Base-by-base conservation (phyloP, 2,797 vertebrate species). In the Pelodytes ibericus region DNA sequence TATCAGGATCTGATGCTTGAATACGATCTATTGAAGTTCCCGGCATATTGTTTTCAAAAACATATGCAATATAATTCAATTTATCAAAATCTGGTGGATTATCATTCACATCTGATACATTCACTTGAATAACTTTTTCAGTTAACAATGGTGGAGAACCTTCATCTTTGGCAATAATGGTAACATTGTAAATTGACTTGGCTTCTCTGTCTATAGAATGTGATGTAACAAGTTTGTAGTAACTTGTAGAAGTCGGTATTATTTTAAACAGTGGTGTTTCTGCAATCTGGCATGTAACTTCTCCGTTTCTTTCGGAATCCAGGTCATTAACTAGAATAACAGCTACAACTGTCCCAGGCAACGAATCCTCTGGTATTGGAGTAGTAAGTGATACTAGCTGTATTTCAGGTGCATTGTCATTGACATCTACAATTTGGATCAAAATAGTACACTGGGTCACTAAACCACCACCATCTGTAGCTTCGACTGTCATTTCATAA, bases 91-190 rank as follows among this genome's bases (percentile, higher is more conserved):
- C n/a, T n/a, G n/a, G n/a, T n/a, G n/a, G n/a, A n/a, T n/a, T n/a
- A n/a, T n/a, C n/a, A n/a, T n/a, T n/a, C n/a, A n/a, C n/a, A n/a
- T n/a, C n/a, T 33, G 31, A 29, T 62, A 33, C 10, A 84, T 22
- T 81, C 83, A 92, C 49, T 59, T 88, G 83, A 1, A 94, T 31
- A 0, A 71, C 2, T 33, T 90, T 83, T 1, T 84, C 87, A 0
- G 80, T 83, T 61, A 94, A 94, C 22, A 60, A 7, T 0, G 93
- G 92, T 1, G 84, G n/a, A n/a, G n/a, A n/a, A n/a, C n/a, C n/a
- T n/a, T n/a, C n/a, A n/a, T n/a, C n/a, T n/a, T n/a, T n/a, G n/a
- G n/a, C n/a, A n/a, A n/a, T n/a, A n/a, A 51, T 10, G 2, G 70
- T 72, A 22, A 72, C 53, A 7, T 62, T 72, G 36, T 62, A 72